A percentile compares a stretch with the other conserved stretches of the same genome.
These are phyloP conservation scores for Cephonodes hylas DNA, from an alignment of 2,888 invertebrate species.

Conservation along the genomic window DNA sequence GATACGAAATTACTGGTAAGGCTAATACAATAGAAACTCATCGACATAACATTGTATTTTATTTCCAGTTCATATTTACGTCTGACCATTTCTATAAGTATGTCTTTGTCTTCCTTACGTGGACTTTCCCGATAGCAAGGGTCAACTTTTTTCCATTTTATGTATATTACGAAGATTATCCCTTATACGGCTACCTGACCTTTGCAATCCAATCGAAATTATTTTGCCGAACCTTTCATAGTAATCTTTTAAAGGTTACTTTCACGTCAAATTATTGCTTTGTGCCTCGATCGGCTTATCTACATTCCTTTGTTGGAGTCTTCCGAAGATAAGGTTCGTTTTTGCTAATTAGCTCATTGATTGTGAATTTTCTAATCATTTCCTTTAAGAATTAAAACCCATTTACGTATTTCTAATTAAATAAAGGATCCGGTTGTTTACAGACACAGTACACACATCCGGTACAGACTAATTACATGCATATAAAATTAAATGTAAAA, in stretches of 20 bases:
- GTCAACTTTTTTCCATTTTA: not conserved
- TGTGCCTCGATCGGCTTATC: not conserved
- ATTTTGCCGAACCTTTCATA: not conserved
- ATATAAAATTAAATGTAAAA: too few species aligned
- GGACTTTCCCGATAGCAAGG: not conserved
- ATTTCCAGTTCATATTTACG: not conserved
- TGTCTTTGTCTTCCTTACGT: not conserved
- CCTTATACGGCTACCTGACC: constrained; percentile 2
- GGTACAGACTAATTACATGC: too few species aligned
- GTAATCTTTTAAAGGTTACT: not conserved
- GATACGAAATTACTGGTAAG: too few species aligned
- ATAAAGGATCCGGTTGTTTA: too few species aligned
- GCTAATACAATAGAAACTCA: too few species aligned
- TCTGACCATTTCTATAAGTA: not conserved
- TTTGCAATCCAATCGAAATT: constrained; percentile 7
- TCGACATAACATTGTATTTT: not conserved
- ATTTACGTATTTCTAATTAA: too few species aligned
- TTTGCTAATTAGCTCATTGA: not conserved
- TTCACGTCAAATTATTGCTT: not conserved
- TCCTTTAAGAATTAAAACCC: too few species aligned
- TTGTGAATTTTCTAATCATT: too few species aligned
- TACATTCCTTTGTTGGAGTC: not conserved
- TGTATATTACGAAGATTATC: constrained; percentile 3
- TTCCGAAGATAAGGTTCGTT: not conserved
- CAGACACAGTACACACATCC: too few species aligned